Evolutionary conservation across 2,888 invertebrate genomes (phyloP), one percentile per base, ranked within the genome.

Genomic region (Minunthozetes semirufus): DNA sequence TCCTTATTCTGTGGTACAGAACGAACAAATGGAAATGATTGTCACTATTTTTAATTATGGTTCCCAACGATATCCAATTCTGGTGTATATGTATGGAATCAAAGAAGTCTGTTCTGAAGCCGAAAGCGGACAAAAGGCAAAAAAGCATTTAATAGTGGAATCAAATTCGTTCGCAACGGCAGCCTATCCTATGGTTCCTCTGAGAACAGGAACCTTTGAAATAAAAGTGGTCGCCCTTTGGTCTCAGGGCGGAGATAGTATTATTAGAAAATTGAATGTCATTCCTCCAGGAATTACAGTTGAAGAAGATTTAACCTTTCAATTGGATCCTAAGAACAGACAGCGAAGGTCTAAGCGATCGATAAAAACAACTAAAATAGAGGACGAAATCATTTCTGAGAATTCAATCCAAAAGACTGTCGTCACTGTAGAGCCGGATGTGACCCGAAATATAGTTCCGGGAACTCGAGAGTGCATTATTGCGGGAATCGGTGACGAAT

Each of bases 21-120:
- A 78, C 59, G 80, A 80, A 66, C 80, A 80, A 70, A 70, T 79
- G 22, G 79, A 79, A 74, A 76, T 80, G 48, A 73, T 75, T 63
- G 79, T 76, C 6, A 78, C 79, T 50, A 61, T 80, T 1, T 80
- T 79, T 53, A 80, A 80, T 68, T 79, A 80, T 59, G 76, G 75
- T 11, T 11, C 46, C 1, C 72, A 61, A 17, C 72, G 53, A 56
- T 8, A 77, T 19, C 46, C 77, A 73, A 76, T 78, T n/a, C 25
- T 75, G 17, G 76, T 80, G 9, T 78, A 77, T 61, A 79, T 78
- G 72, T 76, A 78, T 56, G 78, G 79, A 0, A 76, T 78, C 13
- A 75, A 79, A 48, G 77, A 75, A 29, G 50, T 80, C 15, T 80
- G 80, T 61, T 76, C 78, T 0, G 78, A 79, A 59, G 77, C 77